Evolutionary conservation across 2,797 vertebrate genomes (phyloP), one percentile per base, ranked within the genome.

Genomic region (Clarias pachynema): DNA sequence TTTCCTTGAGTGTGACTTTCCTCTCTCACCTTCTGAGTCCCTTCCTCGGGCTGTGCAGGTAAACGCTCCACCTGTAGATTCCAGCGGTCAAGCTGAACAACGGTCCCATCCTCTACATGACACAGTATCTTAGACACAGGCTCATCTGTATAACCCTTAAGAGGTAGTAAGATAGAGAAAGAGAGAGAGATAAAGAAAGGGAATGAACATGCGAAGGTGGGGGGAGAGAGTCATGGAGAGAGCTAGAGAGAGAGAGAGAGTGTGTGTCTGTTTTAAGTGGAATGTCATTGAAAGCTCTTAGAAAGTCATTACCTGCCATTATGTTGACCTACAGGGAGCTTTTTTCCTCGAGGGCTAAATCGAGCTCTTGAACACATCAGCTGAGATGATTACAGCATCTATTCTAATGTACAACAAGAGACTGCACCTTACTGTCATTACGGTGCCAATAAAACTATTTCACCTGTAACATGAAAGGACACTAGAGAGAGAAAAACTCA

Each of bases 61-160:
- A 96, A 97, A 83, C 95, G 95, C 88, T 99, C 97, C 86, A 99
- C 97, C 0, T 97, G 95, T 15, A 99, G 97, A 91, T 99, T 99
- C 98, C 98, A 99, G 70, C 98, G 95, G 91, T 99, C 98, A 82
- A 99, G 90, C 91, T 99, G 98, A 85, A 99, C 98, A 88, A 99
- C 98, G 0, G 96, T 96, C 0, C 98, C 98, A n/a, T 99, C 98
- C 95, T 99, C 98, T 79, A 99, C 98, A 4, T 99, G 97, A 90
- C 98, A 98, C 68, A 99, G 90, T 83, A 99, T 97, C 94, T 99
- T 99, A 37, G 98, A 98, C 88, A 99, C 97, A 0, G 98, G 97
- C 86, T 99, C 98, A 24, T 99, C 98, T 0, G 98, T 99, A 91
- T 99, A 99, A 29, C 98, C 98, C 98, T 99, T 91, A n/a, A 59